Evolutionary conservation across 1,140 invertebrate genomes (phyloP).

Genomic region (Lethrus apterus): DNA sequence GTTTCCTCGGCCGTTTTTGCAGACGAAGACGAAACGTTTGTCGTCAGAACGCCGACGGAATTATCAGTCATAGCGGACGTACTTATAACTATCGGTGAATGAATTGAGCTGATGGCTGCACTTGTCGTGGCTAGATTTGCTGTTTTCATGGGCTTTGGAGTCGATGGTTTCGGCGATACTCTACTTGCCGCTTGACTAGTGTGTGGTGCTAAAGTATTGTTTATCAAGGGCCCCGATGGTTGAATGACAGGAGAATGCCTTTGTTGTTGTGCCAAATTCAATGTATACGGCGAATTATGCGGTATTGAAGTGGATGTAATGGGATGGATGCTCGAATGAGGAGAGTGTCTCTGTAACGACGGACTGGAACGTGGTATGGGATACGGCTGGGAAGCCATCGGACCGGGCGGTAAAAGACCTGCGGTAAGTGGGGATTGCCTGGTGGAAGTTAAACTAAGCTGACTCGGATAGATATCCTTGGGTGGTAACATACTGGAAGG

Average conservation of each 20-base stretch:
- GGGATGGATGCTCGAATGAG: constrained; percentile 24
- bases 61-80: constrained; percentile 3
- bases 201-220: constrained; percentile 24
- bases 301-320: constrained; percentile 5
- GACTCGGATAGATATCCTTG: constrained; percentile 22
- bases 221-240: constrained; percentile 37
- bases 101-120: too few species aligned
- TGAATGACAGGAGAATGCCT: constrained; percentile 35
- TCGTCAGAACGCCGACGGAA: constrained; percentile 3
- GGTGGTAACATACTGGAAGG: constrained; percentile 35
- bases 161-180: constrained; percentile 25
- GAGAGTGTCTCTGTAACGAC: constrained; percentile 36
- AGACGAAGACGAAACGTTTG: constrained; percentile 5
- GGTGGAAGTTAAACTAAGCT: constrained; percentile 24
- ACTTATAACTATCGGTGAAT: constrained; percentile 5
- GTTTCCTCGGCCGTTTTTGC: constrained; percentile 8
- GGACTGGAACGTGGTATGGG: constrained; percentile 34
- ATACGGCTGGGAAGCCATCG: constrained; percentile 22
- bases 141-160: constrained; percentile 23
- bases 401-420: constrained; percentile 22
- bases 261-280: constrained; percentile 32
- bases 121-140: constrained; percentile 4
- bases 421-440: constrained; percentile 28
- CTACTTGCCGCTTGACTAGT: constrained; percentile 23
- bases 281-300: constrained; percentile 21